phyloP scores from a whole-genome alignment of 2,113 vertebrate genomes.

The Xiphophorus couchianus region DNA sequence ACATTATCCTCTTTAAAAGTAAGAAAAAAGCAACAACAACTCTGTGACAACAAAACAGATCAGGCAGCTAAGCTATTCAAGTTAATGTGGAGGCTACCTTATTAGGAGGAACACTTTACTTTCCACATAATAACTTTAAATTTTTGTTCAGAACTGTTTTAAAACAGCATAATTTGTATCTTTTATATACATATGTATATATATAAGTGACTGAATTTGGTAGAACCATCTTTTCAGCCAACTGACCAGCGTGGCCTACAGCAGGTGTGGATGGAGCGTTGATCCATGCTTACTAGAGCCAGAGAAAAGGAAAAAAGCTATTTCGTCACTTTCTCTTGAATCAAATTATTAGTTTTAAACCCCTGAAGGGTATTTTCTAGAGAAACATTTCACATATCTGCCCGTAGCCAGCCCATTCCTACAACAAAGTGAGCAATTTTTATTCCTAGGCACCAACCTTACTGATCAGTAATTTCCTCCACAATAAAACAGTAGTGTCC shows the following conservation, averaged over 20 bases:
- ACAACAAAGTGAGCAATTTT: constrained; percentile 1
- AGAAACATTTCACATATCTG: neutral
- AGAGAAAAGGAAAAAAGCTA: no score
- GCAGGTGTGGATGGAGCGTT: no score
- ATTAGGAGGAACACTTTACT: no score
- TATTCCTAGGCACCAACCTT: neutral
- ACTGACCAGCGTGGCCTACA: no score
- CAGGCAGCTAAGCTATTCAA: constrained; percentile 69
- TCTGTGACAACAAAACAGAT: constrained; percentile 29
- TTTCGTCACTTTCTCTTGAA: neutral
- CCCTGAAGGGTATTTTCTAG: no score
- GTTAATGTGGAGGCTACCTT: neutral
- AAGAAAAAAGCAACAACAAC: constrained; percentile 37
- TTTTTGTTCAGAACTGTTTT: no score
- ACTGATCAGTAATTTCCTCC: neutral
- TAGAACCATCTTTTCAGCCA: no score
- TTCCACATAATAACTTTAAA: no score
- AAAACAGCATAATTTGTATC: no score
- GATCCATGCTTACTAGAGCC: no score
- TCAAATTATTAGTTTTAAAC: neutral
- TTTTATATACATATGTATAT: no score
- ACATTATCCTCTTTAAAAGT: constrained; percentile 40
- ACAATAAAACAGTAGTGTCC: neutral
- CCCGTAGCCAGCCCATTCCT: neutral
- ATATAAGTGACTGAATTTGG: no score